A percentile compares a stretch with the other conserved stretches of the same genome.
phyloP scores from a whole-genome alignment of 1,140 invertebrate genomes.

The Hypsibius dujardini region DNA sequence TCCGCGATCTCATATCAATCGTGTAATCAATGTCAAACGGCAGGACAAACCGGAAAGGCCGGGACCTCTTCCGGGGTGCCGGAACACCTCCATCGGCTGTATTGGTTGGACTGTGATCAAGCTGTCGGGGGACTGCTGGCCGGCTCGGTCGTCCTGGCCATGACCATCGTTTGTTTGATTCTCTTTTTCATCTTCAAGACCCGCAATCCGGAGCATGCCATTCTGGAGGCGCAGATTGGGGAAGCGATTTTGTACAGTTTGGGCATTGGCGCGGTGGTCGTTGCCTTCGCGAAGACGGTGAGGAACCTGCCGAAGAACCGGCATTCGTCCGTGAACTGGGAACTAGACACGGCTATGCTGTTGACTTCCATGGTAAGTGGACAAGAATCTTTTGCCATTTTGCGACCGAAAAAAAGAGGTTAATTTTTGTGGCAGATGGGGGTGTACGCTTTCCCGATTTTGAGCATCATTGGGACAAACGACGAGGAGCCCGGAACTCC shows the following conservation, averaged over 20 bases:
- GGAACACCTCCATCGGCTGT: too few relatives aligned
- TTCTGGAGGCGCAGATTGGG: constrained; percentile 74
- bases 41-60: too few relatives aligned
- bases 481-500: not conserved
- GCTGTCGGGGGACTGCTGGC: constrained; percentile 80
- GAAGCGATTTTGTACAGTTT: constrained; percentile 58
- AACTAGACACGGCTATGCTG: constrained; percentile 12
- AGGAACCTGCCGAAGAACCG: not conserved
- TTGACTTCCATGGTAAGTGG: constrained; percentile 5
- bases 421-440: constrained; percentile 4
- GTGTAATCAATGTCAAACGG: too few relatives aligned
- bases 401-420: not conserved
- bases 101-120: constrained; percentile 50
- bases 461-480: constrained; percentile 58
- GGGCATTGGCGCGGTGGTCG: not conserved
- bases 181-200: constrained; percentile 77
- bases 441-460: constrained; percentile 51
- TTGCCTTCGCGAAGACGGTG: not conserved
- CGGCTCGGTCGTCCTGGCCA: constrained; percentile 70
- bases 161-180: constrained; percentile 83
- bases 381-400: not conserved
- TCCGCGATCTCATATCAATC: too few relatives aligned
- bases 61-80: too few relatives aligned
- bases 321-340: not conserved
- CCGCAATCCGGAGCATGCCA: constrained; percentile 60